Conservation (phyloP, 2,888 invertebrate genomes). For the Digitonthophagus gazella region DNA sequence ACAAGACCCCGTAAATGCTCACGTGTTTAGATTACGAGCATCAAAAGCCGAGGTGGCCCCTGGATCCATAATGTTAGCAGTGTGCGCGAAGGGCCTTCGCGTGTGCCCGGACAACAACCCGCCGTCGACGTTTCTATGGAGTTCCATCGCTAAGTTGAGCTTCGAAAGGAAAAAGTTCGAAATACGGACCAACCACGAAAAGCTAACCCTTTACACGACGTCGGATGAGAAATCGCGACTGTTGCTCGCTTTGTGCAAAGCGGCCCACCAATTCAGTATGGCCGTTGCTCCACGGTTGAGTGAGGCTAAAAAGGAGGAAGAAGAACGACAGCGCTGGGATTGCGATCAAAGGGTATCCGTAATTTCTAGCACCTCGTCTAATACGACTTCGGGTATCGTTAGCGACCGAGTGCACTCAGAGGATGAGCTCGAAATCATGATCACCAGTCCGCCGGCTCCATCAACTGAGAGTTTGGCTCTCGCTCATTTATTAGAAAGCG, state of each 20-base stretch:
- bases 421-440: conserved; percentile 89
- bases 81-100: conserved; percentile 89
- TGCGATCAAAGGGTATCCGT: conserved; percentile 55
- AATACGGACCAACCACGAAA: conserved; percentile 85
- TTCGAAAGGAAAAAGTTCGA: conserved; percentile 98
- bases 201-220: conserved; percentile 85
- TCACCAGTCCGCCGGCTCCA: conserved; percentile 79
- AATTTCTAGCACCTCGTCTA: conserved; percentile 92
- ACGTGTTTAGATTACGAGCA: conserved; percentile 73
- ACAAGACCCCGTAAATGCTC: conserved; percentile 86
- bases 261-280: conserved; percentile 95
- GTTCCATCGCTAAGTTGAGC: conserved; percentile 90
- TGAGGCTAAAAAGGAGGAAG: conserved; percentile 79
- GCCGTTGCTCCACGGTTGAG: conserved; percentile 81
- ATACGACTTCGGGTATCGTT: conserved; percentile 94
- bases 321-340: conserved; percentile 62
- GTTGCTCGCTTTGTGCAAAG: conserved; percentile 66
- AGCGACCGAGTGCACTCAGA: conserved; percentile 93
- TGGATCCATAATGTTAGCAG: conserved; percentile 83
- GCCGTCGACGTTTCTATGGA: conserved; percentile 85
- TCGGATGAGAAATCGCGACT: conserved; percentile 90
- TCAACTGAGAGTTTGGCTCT: conserved; percentile 82
- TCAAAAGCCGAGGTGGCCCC: conserved; percentile 72
- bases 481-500: conserved; percentile 70
- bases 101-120: conserved; percentile 74